Evolutionary conservation across 2,888 invertebrate species (phyloP), one percentile per base, ranked within the genome.

Genomic region (Neria commutata): DNA sequence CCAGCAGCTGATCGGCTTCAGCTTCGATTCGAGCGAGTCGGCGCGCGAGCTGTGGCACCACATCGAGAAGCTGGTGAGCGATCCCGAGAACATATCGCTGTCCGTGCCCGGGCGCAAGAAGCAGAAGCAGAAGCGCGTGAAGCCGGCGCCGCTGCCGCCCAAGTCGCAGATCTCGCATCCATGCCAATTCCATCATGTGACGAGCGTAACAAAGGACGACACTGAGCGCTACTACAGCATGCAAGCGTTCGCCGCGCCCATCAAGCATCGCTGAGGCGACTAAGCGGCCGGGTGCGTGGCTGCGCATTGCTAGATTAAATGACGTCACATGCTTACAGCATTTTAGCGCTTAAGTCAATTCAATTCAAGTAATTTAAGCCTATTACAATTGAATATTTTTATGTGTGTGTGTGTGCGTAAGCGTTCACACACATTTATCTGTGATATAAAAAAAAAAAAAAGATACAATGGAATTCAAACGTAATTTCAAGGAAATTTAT

Each of bases 111-210:
- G 87, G 4, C 80, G 81, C 50, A 85, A 85, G 72, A 73, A 73
- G 52, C 85, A 84, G 71, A 72, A 72, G 17, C 78, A 78, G 63
- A 85, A 85, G 66, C 76, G 83, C 10, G 81, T 80, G 4, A 87
- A 88, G 77, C 84, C 85, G 47, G 83, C 84, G 3, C 85, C 86
- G 45, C 81, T 89, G 61, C 91, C 92, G 19, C 87, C 88, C 50
- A 93, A 93, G 79, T 87, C 87, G 60, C 91, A 92, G 79, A 93
- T 93, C 67, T 92, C 92, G 48, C 88, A 89, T 76, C 93, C 93
- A 1, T 92, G 92, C 76, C 91, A 91, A 75, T 93, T 93, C 80
- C 89, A 91, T 70, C 92, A 93, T 78, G 88, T 93, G 64, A 92
- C 91, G 52, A 90, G 88, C 70, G 88, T 92, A 46, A 90, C 90